Evolutionary conservation across 2,888 invertebrate genomes (phyloP), one percentile per base, ranked within the genome.

Genomic region (Unio delphinus): DNA sequence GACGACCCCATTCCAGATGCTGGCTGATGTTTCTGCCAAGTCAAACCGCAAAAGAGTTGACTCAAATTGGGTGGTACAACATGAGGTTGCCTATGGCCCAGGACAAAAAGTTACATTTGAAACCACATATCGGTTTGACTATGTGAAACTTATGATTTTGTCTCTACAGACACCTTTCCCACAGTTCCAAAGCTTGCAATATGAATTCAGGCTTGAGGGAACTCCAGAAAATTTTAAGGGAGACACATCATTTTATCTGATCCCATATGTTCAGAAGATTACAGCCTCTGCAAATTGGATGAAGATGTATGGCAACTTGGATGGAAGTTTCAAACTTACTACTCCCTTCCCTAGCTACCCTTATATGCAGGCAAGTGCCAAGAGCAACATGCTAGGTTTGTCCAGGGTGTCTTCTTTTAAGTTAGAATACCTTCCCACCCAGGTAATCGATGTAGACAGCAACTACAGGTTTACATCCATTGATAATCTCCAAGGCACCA

Each of bases 81-180:
- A 67, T 34, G 73, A 74, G 45, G 62, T 86, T 18, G 78, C 57
- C 3, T 81, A 76, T 75, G 78, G 76, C 15, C 79, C 76, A 20
- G 74, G 70, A 55, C 77, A 76, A 62, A 72, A 34, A 34, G 74
- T 85, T 17, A 72, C 62, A 18, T n/a, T 82, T 17, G 75, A 73
- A 30, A 64, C 70, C 6, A 69, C 68, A 23, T 76, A 81, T 61
- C 73, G 80, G 28, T 69, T 71, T 67, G 83, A 76, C 20, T 64
- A 69, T 67, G 72, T 75, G 4, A 83, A 83, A 60, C 67, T 73
- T 5, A 71, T 77, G 11, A 67, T 76, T 23, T 34, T 83, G 11
- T 63, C 72, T 45, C 58, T 86, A 34, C 75, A 64, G 28, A 78
- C 83, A 28, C 83, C 87, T 18, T 83, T 82, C 71, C 75, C 77